Base-by-base conservation (phyloP, 1,140 invertebrate species). In the Eurosta solidaginis region DNA sequence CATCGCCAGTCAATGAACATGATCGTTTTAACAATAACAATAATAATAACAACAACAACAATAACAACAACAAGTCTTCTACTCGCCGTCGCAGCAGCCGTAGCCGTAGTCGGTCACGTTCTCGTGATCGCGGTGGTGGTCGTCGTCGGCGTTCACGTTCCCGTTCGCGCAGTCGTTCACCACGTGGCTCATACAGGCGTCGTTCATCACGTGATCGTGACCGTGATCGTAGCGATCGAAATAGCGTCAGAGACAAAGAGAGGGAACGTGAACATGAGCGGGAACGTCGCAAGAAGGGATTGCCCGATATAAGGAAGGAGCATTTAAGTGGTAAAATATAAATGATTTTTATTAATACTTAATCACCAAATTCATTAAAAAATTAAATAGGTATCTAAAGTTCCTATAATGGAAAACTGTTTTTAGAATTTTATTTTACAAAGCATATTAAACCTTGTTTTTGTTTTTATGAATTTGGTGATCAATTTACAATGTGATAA, bases 231-330 rank as follows among this genome's bases (percentile, higher is more conserved):
- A 89, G 90, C 77, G 91, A 91, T 22, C 89, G 89, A 54, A 90
- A 92, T 42, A 88, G 89, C 77, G 90, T 91, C 14, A 68, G 59
- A 17, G 91, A 91, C 81, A 91, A 92, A 44, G 94, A 96, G 81
- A 92, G 93, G 68, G 95, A 97, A 81, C 91, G 92, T 4, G 94
- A 95, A 82, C 93, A 93, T 81, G 92, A 94, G 82, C 90, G 92
- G 82, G 94, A 95, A 85, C 89, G 96, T 54, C 92, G 93, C 81
- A 96, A 96, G 88, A 93, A 95, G 84, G 97, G 97, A 25, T 88
- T 98, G 52, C 97, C 97, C 10, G 91, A 94, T 0, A 92, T 97
- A 50, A 94, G 95, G 83, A 94, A 94, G 83, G 95, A 97, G 78
- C 93, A 96, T 89, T 89, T 96, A 63, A 94, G 93, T 88, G 94